phyloP scores from a whole-genome alignment of 2,113 vertebrate species.

The Pagrus major region DNA sequence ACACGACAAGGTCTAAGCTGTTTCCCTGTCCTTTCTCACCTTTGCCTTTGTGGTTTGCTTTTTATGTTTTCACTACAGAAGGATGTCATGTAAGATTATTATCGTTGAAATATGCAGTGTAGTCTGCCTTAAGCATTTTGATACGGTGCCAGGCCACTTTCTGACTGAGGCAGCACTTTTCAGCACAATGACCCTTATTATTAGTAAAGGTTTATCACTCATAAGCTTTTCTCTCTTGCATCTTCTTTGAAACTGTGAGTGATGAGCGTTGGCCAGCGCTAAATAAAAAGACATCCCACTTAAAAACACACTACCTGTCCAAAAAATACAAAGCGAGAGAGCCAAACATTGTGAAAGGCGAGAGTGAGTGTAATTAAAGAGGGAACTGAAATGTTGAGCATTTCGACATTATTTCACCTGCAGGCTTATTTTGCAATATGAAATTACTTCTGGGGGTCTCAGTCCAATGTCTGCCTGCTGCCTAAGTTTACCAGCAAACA shows the following conservation, averaged over 20 bases:
- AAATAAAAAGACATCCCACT: conserved; percentile 35
- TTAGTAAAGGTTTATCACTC: conserved; percentile 60
- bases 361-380: conserved; percentile 52
- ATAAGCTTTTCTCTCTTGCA: conserved; percentile 47
- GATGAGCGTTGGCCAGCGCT: conserved; percentile 40
- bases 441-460: conserved; percentile 80
- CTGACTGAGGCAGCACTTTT: conserved; percentile 56
- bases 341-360: conserved; percentile 12
- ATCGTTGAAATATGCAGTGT: conserved; percentile 34
- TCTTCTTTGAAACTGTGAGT: conserved; percentile 36
- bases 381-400: conserved; percentile 37
- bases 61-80: conserved; percentile 36
- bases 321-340: conserved; percentile 11
- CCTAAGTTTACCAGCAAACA: conserved; percentile 72
- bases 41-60: conserved; percentile 39
- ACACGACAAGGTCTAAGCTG: conserved; percentile 17
- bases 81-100: conserved; percentile 55
- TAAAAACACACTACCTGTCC: conserved; percentile 43
- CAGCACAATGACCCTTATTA: conserved; percentile 59
- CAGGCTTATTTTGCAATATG: conserved; percentile 56
- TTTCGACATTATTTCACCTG: conserved; percentile 52
- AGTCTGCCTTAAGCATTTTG: conserved; percentile 44
- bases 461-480: conserved; percentile 75
- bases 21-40: conserved; percentile 41
- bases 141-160: conserved; percentile 37